phyloP scores from a whole-genome alignment of 2,888 invertebrate genomes.

The Erannis defoliaria region DNA sequence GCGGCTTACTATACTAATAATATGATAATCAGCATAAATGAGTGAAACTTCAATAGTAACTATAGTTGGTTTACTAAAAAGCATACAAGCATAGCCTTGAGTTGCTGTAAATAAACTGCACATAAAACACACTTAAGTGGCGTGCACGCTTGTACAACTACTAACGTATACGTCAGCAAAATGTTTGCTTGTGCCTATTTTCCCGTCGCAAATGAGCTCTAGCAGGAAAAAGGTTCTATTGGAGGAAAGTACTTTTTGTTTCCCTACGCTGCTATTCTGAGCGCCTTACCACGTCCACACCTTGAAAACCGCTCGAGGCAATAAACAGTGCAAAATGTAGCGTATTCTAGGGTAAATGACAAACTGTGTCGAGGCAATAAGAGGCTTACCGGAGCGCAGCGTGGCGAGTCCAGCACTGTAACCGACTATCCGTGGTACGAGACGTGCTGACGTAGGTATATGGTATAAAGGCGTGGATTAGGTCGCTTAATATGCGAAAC shows the following conservation, averaged over 20 bases:
- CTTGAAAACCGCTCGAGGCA: slow-evolving; percentile 39
- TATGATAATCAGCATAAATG: background rate
- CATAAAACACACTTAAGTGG: slow-evolving; percentile 10
- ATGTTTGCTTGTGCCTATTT: slow-evolving; percentile 24
- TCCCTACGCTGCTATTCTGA: slow-evolving; percentile 28
- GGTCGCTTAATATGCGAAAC: too few species aligned
- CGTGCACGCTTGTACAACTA: background rate
- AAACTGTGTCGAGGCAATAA: slow-evolving; percentile 57
- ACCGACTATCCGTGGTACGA: slow-evolving; percentile 14
- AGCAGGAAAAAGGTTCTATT: slow-evolving; percentile 20
- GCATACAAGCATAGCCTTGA: background rate
- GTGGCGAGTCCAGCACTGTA: slow-evolving; percentile 43
- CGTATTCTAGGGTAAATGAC: slow-evolving; percentile 50
- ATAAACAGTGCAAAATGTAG: slow-evolving; percentile 45
- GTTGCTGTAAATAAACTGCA: slow-evolving; percentile 1
- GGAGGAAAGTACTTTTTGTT: slow-evolving; percentile 30
- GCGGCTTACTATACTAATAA: too few species aligned
- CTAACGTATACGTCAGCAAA: slow-evolving; percentile 10
- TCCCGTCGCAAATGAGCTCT: slow-evolving; percentile 22
- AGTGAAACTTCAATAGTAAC: background rate
- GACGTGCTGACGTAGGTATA: slow-evolving; percentile 3
- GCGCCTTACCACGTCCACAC: slow-evolving; percentile 39
- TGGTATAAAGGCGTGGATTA: background rate
- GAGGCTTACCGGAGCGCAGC: slow-evolving; percentile 56
- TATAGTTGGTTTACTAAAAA: too few species aligned